Conservation (phyloP, 1,140 invertebrate species). For the Hermatobates lingyangjiaoensis region DNA sequence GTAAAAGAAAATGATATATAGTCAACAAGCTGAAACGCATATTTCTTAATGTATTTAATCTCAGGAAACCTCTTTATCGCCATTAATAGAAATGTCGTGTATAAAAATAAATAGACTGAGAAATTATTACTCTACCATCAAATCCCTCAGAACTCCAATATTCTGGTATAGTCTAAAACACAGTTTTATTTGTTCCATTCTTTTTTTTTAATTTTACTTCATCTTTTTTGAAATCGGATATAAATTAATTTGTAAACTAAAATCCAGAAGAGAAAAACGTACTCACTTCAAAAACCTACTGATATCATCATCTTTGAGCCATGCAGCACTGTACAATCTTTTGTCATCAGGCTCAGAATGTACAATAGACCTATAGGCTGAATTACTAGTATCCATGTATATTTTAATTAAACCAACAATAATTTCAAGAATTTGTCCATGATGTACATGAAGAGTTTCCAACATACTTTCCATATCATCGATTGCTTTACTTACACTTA, state of each 20-base stretch:
- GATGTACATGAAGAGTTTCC: conserved; percentile 47
- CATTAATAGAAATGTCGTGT: too few relatives aligned
- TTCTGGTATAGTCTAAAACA: too few relatives aligned
- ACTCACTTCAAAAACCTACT: conserved; percentile 63
- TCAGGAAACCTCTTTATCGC: too few relatives aligned
- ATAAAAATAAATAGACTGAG: too few relatives aligned
- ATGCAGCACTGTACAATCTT: conserved; percentile 65
- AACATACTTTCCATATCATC: conserved; percentile 46
- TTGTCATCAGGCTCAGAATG: conserved; percentile 63
- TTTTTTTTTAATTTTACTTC: too few relatives aligned
- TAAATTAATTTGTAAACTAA: conserved; percentile 3
- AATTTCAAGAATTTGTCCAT: conserved; percentile 45
- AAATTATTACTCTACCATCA: too few relatives aligned
- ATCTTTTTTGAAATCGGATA: too few relatives aligned
- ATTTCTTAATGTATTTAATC: too few relatives aligned
- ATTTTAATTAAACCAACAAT: conserved; percentile 46
- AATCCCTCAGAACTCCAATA: too few relatives aligned
- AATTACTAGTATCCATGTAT: conserved; percentile 56
- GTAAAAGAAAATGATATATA: too few relatives aligned
- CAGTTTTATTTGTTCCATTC: too few relatives aligned
- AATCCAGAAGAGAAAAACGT: neutral
- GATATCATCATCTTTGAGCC: conserved; percentile 89
- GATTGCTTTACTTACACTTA: conserved; percentile 48
- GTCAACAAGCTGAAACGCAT: too few relatives aligned
- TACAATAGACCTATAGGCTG: conserved; percentile 54